Percentiles rank a stretch among this genome's conserved stretches.
Evolutionary conservation across 2,113 vertebrate species (phyloP).

Genomic region (Phodopus roborovskii): DNA sequence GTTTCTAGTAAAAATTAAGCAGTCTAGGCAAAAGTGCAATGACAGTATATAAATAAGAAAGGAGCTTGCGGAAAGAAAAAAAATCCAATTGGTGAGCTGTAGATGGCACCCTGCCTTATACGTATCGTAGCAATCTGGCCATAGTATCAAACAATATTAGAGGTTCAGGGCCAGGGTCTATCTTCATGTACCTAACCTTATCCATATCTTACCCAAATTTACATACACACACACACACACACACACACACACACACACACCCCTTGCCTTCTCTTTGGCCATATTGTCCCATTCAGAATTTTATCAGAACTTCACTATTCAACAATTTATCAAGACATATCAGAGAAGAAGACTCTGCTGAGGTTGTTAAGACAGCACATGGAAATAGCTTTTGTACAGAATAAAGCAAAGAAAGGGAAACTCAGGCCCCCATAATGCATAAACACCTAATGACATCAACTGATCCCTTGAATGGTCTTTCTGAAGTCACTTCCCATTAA

Average conservation of each 20-base stretch:
- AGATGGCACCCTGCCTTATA: background rate
- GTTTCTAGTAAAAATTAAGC: slow-evolving; percentile 43
- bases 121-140: background rate
- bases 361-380: slow-evolving; percentile 21
- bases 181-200: background rate
- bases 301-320: slow-evolving; percentile 38
- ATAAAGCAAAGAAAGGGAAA: slow-evolving; percentile 50
- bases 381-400: background rate
- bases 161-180: background rate
- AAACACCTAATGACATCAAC: background rate
- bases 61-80: background rate
- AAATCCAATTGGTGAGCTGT: background rate
- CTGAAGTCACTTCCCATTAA: background rate
- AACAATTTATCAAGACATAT: background rate
- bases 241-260: background rate
- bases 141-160: slow-evolving; percentile 35
- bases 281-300: slow-evolving; percentile 25
- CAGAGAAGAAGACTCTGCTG: background rate
- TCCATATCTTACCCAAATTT: background rate
- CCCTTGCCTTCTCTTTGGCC: background rate
- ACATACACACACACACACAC: background rate
- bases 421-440: background rate
- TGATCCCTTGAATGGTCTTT: background rate
- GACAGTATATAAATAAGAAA: slow-evolving; percentile 11
- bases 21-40: background rate